These are phyloP conservation scores for Delichon dasypus DNA, from an alignment of 2,797 vertebrate species.

Conservation along the genomic window DNA sequence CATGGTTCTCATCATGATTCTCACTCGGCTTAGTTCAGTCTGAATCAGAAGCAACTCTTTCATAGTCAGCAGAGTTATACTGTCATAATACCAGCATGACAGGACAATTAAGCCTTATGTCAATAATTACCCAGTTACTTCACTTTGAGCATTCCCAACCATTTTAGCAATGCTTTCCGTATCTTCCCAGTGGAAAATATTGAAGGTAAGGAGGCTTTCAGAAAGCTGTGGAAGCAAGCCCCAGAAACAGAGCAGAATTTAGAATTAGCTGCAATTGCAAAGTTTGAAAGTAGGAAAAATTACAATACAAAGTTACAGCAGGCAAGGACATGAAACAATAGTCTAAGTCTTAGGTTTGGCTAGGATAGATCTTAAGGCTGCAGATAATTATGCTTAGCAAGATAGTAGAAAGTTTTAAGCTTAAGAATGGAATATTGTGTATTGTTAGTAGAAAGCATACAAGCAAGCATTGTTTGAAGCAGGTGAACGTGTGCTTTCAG, in stretches of 20 bases:
- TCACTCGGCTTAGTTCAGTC: not conserved
- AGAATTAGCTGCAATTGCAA: not conserved
- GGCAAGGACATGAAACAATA: not conserved
- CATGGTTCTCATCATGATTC: not conserved
- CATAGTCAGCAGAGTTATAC: slow-evolving; percentile 37
- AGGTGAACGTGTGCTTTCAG: not conserved
- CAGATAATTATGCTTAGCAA: not conserved
- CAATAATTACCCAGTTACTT: slow-evolving; percentile 28
- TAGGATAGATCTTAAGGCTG: not conserved
- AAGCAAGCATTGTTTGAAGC: not conserved
- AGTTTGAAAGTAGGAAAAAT: not conserved
- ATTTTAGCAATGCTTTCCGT: slow-evolving; percentile 48
- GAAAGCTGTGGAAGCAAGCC: not conserved
- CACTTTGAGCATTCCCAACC: slow-evolving; percentile 29
- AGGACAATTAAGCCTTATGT: slow-evolving; percentile 18
- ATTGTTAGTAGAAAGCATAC: not conserved
- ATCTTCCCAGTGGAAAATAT: not conserved
- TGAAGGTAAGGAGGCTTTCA: not conserved
- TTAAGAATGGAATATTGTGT: not conserved
- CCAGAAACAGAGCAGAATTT: not conserved
- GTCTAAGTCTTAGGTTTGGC: not conserved
- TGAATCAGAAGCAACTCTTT: slow-evolving; percentile 55
- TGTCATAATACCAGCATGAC: slow-evolving; percentile 19
- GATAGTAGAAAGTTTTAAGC: not conserved
- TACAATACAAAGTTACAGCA: not conserved